Evolutionary conservation across 2,113 vertebrate species (phyloP), one percentile per base, ranked within the genome.

Genomic region (Mormyrus lacerda): DNA sequence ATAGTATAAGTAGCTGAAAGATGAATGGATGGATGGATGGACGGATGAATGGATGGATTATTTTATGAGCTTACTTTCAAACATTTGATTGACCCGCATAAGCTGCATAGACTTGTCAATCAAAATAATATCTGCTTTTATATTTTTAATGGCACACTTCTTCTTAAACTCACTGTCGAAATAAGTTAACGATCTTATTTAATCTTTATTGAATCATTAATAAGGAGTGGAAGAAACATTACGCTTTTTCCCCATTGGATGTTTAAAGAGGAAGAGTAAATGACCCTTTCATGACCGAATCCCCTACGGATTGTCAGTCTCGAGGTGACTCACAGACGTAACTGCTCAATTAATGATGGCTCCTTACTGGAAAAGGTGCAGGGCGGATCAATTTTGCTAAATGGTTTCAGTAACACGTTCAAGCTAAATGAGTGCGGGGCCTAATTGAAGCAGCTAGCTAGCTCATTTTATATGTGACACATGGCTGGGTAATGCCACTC

Each of bases 311-410:
- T 88, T 82, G 87, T 85, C 89, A 87, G 87, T 65, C 15, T 45
- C 50, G 35, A n/a, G 50, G 48, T 24, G 11, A 42, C 73, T 19
- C 31, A 79, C 35, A 79, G 73, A 79, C 0, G n/a, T 39, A 79
- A 79, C 87, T 90, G 86, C 53, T 90, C 87, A 87, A 89, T 91
- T 91, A 92, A 89, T 90, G 87, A 89, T 90, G 89, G 92, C 89
- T 79, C 27, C 89, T 90, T 85, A 15, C 73, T 88, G 88, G 88
- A 85, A 88, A 44, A 82, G 19, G 69, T 89, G 82, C 31, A 85
- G 86, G 87, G 79, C 76, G 87, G 89, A 91, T 91, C 89, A 91
- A 90, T 91, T 90, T 90, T 91, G 88, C 73, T 89, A 35, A 85
- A 92, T 91, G 73, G 90, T 89, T 83, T 89, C 89, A 89, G 88